phyloP scores from a whole-genome alignment of 2,113 vertebrate species.

The Mirounga angustirostris region DNA sequence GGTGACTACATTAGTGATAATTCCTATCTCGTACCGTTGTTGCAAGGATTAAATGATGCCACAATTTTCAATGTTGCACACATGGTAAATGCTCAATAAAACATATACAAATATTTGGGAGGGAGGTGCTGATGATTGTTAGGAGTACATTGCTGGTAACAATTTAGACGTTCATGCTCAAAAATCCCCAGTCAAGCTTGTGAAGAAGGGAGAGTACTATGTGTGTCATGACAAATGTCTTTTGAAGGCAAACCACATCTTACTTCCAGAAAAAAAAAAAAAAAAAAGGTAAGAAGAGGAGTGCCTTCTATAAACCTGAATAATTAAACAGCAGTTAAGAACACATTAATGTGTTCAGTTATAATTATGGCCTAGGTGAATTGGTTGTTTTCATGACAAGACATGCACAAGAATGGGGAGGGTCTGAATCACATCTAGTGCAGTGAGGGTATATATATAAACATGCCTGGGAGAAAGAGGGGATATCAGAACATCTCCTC shows the following conservation, averaged over 20 bases:
- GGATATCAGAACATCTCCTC: not conserved
- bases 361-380: conserved; percentile 10
- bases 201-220: fast-evolving
- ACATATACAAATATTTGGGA: not conserved
- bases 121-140: too few relatives aligned
- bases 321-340: not conserved
- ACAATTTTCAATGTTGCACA: not conserved
- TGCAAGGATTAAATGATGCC: not conserved
- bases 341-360: not conserved
- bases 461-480: not conserved
- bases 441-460: not conserved
- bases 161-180: not conserved
- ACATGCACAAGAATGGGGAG: not conserved
- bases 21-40: not conserved
- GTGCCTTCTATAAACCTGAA: not conserved
- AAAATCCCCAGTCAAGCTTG: not conserved
- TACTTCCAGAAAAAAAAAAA: not conserved
- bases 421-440: not conserved
- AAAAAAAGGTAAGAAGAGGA: not conserved
- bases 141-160: too few relatives aligned
- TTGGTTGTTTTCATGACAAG: not conserved
- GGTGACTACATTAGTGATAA: not conserved
- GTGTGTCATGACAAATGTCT: not conserved
- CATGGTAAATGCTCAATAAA: not conserved
- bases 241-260: not conserved